A percentile compares a stretch with the other conserved stretches of the same genome.
Evolutionary conservation across 1,140 invertebrate species (phyloP).

Genomic region (Hyles vespertilio): DNA sequence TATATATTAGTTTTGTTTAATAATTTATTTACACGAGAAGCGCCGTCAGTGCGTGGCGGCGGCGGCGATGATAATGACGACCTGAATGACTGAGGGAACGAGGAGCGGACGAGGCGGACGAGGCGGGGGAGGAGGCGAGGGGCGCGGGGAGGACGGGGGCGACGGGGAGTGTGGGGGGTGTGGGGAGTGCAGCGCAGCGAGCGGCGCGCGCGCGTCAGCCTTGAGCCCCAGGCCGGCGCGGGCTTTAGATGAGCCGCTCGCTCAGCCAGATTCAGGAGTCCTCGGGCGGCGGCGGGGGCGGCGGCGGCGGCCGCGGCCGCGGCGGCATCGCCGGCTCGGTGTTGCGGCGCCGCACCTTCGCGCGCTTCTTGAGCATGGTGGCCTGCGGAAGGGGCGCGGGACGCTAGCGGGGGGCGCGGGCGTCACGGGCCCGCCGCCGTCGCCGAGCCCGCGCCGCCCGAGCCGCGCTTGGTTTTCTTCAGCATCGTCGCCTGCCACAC

Average conservation of each 20-base stretch:
- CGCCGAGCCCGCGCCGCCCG: constrained; percentile 44
- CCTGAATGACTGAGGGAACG: not conserved
- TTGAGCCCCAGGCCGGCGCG: constrained; percentile 77
- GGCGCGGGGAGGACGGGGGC: not conserved
- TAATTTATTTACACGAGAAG: constrained; percentile 54
- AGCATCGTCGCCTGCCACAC: constrained; percentile 88
- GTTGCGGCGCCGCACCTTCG: constrained; percentile 95
- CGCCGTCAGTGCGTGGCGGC: constrained; percentile 1
- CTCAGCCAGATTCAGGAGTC: constrained; percentile 80
- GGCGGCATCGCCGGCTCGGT: constrained; percentile 91
- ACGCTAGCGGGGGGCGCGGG: constrained; percentile 37
- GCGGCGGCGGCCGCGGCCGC: constrained; percentile 29
- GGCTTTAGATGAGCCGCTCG: constrained; percentile 81
- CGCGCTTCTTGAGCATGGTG: constrained; percentile 93
- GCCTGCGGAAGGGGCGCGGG: constrained; percentile 80
- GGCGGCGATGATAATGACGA: not conserved
- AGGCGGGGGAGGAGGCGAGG: not conserved
- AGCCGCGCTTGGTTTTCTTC: constrained; percentile 97
- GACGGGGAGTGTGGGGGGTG: not conserved
- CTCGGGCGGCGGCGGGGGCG: constrained; percentile 64
- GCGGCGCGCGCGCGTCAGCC: constrained; percentile 70
- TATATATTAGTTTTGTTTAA: constrained; percentile 60
- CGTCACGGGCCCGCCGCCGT: constrained; percentile 59
- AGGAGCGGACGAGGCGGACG: not conserved
- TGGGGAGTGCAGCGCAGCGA: constrained; percentile 73